Percentiles rank a stretch among this genome's conserved stretches.
phyloP scores from a whole-genome alignment of 1,140 invertebrate genomes.

The Prorops nasuta region DNA sequence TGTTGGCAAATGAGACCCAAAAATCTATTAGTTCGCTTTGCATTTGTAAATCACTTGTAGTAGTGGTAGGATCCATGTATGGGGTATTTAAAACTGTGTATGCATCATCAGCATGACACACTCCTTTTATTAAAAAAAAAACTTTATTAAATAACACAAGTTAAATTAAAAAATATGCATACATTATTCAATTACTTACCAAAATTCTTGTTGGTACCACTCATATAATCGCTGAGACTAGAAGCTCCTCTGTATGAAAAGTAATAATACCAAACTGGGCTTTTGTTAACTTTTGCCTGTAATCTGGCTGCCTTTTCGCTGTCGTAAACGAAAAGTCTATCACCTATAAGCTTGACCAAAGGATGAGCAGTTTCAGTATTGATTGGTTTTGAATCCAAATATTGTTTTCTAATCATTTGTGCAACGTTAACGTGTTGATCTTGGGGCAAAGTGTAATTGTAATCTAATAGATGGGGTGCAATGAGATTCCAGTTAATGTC shows the following conservation, averaged over 20 bases:
- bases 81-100: slow-evolving; percentile 44
- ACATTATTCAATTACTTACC: slow-evolving; percentile 47
- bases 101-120: slow-evolving; percentile 63
- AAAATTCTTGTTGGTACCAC: slow-evolving; percentile 52
- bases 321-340: slow-evolving; percentile 60
- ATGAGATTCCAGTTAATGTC: slow-evolving; percentile 61
- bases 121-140: slow-evolving; percentile 50
- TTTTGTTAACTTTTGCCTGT: slow-evolving; percentile 56
- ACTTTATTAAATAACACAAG: slow-evolving; percentile 1
- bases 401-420: slow-evolving; percentile 59
- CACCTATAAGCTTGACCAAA: slow-evolving; percentile 57
- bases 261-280: slow-evolving; percentile 63
- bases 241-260: slow-evolving; percentile 58
- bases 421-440: slow-evolving; percentile 49
- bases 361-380: slow-evolving; percentile 20
- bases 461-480: slow-evolving; percentile 61
- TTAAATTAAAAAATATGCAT: slow-evolving; percentile 4
- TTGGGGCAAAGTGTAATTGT: slow-evolving; percentile 60
- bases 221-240: slow-evolving; percentile 57
- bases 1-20: slow-evolving; percentile 57
- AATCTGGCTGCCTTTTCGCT: slow-evolving; percentile 59
- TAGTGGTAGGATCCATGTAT: slow-evolving; percentile 38
- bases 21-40: slow-evolving; percentile 56
- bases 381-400: slow-evolving; percentile 57
- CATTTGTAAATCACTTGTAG: slow-evolving; percentile 54